Conservation (phyloP, 2,888 invertebrate species). For the Amphipoea oculea region DNA sequence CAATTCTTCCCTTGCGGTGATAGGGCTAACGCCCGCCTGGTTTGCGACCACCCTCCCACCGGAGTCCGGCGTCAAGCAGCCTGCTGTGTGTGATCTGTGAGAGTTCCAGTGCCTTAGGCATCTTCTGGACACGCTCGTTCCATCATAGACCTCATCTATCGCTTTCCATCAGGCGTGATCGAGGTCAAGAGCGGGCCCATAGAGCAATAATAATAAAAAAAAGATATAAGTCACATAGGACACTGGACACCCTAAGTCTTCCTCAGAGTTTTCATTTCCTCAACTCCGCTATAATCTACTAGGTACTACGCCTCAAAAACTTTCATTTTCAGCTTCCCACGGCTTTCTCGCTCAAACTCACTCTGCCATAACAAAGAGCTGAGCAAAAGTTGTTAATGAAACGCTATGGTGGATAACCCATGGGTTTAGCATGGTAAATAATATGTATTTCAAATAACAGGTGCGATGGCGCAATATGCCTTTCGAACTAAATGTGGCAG, state of each 20-base stretch:
- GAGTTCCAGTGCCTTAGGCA: too few relatives aligned
- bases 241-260: neutral
- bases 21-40: too few relatives aligned
- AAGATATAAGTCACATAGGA: neutral
- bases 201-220: too few relatives aligned
- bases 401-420: conserved; percentile 65
- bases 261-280: neutral
- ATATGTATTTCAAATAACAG: conserved; percentile 85
- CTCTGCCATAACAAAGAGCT: conserved; percentile 69
- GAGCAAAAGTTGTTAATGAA: conserved; percentile 66
- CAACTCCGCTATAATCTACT: conserved; percentile 8
- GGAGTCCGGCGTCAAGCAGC: too few relatives aligned
- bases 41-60: too few relatives aligned
- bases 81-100: too few relatives aligned
- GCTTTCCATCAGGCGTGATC: too few relatives aligned
- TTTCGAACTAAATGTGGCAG: conserved; percentile 72
- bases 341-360: conserved; percentile 72
- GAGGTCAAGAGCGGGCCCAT: too few relatives aligned
- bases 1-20: too few relatives aligned
- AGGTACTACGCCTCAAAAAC: conserved; percentile 45
- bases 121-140: too few relatives aligned
- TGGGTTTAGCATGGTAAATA: conserved; percentile 73
- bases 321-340: conserved; percentile 76
- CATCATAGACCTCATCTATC: too few relatives aligned
- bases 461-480: conserved; percentile 81